phyloP scores from a whole-genome alignment of 2,797 vertebrate species.

The Scolopax rusticola region DNA sequence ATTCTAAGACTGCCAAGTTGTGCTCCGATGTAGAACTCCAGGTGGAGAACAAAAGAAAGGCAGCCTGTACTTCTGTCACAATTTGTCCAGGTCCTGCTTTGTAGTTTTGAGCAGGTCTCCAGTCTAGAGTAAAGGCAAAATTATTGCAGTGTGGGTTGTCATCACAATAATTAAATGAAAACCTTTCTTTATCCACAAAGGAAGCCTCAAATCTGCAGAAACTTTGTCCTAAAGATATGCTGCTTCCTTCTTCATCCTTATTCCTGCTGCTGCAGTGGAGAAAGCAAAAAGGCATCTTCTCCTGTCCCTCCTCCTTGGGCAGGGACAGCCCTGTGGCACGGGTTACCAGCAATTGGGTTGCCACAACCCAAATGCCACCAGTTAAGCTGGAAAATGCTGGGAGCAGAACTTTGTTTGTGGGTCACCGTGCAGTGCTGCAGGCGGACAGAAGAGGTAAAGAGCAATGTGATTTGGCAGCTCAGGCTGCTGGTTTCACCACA shows the following conservation, averaged over 20 bases:
- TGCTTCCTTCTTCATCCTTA: neutral
- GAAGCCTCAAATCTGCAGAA: neutral
- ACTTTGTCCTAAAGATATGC: neutral
- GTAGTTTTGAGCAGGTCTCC: neutral
- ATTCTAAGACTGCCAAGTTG: neutral
- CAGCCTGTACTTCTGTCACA: neutral
- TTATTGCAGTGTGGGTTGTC: neutral
- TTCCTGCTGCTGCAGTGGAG: neutral
- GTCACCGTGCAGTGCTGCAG: neutral
- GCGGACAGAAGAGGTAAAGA: neutral
- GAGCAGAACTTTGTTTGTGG: neutral
- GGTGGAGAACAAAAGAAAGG: neutral
- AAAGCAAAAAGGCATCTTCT: neutral
- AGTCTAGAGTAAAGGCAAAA: neutral
- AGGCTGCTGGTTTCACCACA: neutral
- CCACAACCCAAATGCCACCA: neutral
- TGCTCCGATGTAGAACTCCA: accelerated
- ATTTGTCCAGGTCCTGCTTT: neutral
- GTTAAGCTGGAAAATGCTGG: neutral
- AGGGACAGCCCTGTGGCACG: neutral
- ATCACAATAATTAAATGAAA: neutral
- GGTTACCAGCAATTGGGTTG: neutral
- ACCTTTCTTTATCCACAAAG: neutral
- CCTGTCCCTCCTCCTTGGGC: neutral
- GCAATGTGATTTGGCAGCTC: neutral